A percentile compares a stretch with the other conserved stretches of the same genome.
Conservation (phyloP, 2,888 invertebrate genomes). For the Polydesmus complanatus region DNA sequence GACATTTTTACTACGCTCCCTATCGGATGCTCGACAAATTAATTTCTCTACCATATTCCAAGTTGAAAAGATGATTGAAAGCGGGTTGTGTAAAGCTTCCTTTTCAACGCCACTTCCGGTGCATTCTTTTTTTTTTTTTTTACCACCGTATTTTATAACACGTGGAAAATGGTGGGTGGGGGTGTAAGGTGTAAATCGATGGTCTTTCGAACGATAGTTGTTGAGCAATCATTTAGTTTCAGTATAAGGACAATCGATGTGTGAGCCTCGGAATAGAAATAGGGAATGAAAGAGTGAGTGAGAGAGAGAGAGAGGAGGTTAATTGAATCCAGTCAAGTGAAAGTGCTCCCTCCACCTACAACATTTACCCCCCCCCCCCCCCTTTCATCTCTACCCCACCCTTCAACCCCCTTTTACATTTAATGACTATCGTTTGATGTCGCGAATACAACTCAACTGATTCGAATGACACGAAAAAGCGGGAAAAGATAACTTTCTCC, state of each 20-base stretch:
- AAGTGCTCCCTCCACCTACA: background rate
- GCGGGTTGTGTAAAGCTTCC: no score
- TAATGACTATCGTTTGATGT: background rate
- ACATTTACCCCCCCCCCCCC: background rate
- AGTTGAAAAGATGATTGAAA: no score
- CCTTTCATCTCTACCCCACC: background rate
- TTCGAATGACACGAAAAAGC: background rate
- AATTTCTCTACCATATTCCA: no score
- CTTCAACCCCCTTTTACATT: background rate
- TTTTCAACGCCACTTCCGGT: no score
- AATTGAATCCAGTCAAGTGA: background rate
- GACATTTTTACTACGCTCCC: no score
- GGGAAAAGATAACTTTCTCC: background rate
- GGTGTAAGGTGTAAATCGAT: background rate
- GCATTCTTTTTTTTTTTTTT: no score
- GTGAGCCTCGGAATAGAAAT: no score
- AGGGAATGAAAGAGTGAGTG: background rate
- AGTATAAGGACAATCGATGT: background rate
- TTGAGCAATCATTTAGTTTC: background rate
- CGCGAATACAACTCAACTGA: background rate
- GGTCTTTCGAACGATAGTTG: background rate
- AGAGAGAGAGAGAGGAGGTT: background rate
- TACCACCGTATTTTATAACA: no score
- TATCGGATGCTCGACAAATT: no score
- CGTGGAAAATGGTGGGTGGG: no score